Conservation (phyloP, 2,113 vertebrate genomes). For the Pseudorectes ferrugineus region DNA sequence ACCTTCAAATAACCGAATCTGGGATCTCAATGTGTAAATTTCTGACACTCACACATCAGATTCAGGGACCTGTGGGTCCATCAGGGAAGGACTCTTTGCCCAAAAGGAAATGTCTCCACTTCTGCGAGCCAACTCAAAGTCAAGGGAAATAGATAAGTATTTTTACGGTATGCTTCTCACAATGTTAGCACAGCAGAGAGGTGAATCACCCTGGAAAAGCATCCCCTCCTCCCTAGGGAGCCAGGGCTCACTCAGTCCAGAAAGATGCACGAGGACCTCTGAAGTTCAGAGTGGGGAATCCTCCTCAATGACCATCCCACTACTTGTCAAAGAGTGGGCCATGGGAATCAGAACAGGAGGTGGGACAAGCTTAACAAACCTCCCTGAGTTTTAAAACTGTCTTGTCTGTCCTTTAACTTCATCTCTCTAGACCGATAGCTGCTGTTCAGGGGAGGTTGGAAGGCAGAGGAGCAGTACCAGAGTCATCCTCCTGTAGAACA, state of each 20-base stretch:
- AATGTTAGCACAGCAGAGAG: neutral
- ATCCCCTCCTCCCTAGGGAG: neutral
- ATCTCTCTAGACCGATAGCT: neutral
- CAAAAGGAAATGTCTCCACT: neutral
- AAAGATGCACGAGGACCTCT: neutral
- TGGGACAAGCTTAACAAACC: neutral
- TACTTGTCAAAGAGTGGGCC: neutral
- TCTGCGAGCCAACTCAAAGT: rapidly evolving
- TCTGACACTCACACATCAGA: neutral
- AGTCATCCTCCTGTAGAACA: neutral
- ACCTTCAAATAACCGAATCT: neutral
- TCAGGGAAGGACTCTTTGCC: neutral
- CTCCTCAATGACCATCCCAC: neutral
- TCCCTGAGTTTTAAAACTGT: neutral
- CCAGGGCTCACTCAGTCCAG: neutral
- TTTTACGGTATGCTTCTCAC: neutral
- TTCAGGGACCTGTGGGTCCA: neutral
- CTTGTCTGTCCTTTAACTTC: neutral
- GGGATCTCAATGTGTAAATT: neutral
- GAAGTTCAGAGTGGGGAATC: neutral
- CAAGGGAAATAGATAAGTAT: neutral
- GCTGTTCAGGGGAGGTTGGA: neutral
- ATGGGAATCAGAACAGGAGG: neutral
- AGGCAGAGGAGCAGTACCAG: neutral
- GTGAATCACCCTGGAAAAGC: neutral